These are phyloP conservation scores for Lepidothrix coronata DNA, from an alignment of 2,113 vertebrate species.

Conservation along the genomic window DNA sequence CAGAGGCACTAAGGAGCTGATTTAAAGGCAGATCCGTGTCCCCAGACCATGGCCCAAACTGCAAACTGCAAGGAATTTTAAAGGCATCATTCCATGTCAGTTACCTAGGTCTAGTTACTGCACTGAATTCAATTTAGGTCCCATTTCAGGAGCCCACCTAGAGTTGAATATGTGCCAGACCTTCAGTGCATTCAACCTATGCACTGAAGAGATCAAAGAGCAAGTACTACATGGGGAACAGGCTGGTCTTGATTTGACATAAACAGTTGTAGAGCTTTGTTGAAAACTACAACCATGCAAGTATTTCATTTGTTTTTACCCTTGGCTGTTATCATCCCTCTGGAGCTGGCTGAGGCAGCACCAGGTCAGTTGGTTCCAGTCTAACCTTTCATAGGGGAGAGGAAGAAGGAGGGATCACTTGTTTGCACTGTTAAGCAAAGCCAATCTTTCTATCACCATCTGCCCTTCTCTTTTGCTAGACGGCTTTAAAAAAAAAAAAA, in stretches of 20 bases:
- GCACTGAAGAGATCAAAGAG: background rate
- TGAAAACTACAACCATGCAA: background rate
- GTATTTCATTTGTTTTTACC: constrained; percentile 48
- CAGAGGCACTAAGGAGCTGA: background rate
- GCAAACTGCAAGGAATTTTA: background rate
- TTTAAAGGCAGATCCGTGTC: background rate
- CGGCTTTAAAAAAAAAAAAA: background rate
- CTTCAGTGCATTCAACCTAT: background rate
- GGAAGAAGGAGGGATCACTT: constrained; percentile 13
- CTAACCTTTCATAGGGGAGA: background rate
- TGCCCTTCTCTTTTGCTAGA: constrained; percentile 14
- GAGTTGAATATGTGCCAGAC: background rate
- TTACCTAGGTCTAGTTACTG: background rate
- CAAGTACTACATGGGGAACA: background rate
- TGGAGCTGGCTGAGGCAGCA: constrained; percentile 49
- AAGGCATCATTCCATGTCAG: background rate
- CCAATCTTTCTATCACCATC: constrained; percentile 35
- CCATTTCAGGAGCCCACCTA: background rate
- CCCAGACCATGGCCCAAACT: background rate
- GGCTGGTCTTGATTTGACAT: background rate
- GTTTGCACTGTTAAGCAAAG: constrained; percentile 51
- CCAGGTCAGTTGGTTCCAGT: constrained; percentile 61
- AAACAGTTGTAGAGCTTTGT: background rate
- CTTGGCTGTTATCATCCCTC: constrained; percentile 31
- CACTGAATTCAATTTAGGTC: background rate